A percentile compares a stretch with the other conserved stretches of the same genome.
These are phyloP conservation scores for Chrysocyon brachyurus DNA, from an alignment of 2,797 vertebrate species.

Conservation along the genomic window DNA sequence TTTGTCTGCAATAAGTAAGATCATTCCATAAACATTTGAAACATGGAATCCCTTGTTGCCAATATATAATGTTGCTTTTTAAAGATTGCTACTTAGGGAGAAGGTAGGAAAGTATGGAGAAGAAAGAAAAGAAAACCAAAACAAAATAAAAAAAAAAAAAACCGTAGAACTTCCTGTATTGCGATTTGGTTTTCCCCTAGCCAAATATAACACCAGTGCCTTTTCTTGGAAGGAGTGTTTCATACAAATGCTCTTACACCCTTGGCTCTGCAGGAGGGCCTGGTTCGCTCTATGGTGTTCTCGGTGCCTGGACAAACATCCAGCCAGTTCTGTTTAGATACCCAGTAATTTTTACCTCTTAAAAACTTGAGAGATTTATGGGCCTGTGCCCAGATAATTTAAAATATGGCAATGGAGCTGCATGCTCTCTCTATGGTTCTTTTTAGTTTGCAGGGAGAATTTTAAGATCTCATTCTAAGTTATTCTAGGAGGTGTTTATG, in stretches of 20 bases:
- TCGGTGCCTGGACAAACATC: not conserved
- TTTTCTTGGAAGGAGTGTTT: conserved; percentile 32
- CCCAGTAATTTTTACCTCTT: not conserved
- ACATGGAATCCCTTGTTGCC: not conserved
- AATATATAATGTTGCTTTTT: not conserved
- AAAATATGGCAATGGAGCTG: not conserved
- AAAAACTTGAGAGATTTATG: conserved; percentile 24
- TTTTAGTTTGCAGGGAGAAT: not conserved
- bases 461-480: not conserved
- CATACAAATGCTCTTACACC: not conserved
- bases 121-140: not conserved
- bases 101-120: not conserved
- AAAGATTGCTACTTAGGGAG: conserved; percentile 22
- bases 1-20: conserved; percentile 11
- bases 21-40: conserved; percentile 33
- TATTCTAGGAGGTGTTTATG: not conserved
- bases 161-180: not conserved
- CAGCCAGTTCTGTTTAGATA: not conserved
- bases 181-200: not conserved
- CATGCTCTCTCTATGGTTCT: not conserved
- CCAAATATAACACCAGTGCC: not conserved
- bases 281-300: not conserved
- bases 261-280: not conserved
- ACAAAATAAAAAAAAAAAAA: not conserved
- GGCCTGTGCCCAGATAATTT: not conserved